These are phyloP conservation scores for Lepas anatifera DNA, from an alignment of 2,888 invertebrate species.

Conservation along the genomic window DNA sequence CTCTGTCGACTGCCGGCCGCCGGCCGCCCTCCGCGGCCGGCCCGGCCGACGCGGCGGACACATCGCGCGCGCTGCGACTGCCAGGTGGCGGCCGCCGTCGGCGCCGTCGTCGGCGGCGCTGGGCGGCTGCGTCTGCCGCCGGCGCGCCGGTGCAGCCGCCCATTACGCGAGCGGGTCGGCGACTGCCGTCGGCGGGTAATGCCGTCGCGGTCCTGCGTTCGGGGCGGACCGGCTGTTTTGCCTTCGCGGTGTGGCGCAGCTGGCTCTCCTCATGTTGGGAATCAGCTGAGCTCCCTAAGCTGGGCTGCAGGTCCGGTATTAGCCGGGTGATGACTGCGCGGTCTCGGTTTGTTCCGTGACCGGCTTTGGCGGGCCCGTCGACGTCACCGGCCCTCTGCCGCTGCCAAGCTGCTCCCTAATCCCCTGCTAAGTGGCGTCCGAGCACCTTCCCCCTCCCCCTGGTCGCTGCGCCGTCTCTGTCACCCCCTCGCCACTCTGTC, in stretches of 20 bases:
- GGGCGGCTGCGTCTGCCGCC: neutral
- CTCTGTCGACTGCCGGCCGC: neutral
- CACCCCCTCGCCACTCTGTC: neutral
- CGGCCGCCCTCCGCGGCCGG: neutral
- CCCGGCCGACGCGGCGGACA: neutral
- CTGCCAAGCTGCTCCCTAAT: no score
- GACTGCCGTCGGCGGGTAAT: no score
- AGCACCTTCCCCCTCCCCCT: neutral
- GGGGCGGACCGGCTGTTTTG: no score
- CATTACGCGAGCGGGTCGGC: neutral
- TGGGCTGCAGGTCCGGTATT: no score
- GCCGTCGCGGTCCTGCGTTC: no score
- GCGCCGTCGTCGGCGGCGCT: neutral
- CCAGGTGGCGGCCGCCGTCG: neutral
- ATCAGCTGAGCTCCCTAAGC: no score
- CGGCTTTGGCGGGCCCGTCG: no score
- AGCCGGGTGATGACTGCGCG: no score
- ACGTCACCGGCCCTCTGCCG: no score
- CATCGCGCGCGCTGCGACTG: neutral
- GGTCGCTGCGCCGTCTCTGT: no score
- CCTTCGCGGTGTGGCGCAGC: no score
- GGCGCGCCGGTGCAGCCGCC: neutral
- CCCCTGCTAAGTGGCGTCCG: neutral
- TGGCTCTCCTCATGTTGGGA: no score
- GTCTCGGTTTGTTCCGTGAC: neutral